A percentile compares a stretch with the other conserved stretches of the same genome.
Conservation (phyloP, 2,888 invertebrate genomes). For the Cerastoderma edule region DNA sequence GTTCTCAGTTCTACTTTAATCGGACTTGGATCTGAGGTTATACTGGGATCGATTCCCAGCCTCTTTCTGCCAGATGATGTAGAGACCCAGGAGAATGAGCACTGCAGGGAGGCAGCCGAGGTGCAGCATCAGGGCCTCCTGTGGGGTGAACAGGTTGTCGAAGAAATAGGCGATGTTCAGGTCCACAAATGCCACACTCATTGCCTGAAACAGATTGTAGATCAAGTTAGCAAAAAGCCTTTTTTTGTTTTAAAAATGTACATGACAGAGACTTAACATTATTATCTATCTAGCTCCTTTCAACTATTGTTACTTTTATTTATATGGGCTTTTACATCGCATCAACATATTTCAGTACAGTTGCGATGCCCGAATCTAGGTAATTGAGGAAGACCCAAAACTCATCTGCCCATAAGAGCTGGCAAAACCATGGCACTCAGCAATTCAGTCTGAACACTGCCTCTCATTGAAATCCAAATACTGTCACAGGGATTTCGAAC, state of each 20-base stretch:
- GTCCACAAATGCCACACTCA: slow-evolving; percentile 26
- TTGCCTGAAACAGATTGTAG: slow-evolving; percentile 21
- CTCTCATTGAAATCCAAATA: too few species aligned
- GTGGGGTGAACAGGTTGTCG: slow-evolving; percentile 38
- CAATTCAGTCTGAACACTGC: too few species aligned
- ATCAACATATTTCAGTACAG: not conserved
- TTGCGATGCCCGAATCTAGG: not conserved
- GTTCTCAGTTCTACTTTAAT: too few species aligned
- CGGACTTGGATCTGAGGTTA: slow-evolving; percentile 46
- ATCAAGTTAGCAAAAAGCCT: too few species aligned
- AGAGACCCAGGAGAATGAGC: slow-evolving; percentile 42
- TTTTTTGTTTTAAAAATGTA: too few species aligned
- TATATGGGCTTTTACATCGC: not conserved
- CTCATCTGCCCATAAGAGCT: too few species aligned
- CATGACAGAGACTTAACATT: not conserved
- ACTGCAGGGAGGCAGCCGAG: slow-evolving; percentile 38
- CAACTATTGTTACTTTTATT: not conserved
- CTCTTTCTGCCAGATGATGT: slow-evolving; percentile 43
- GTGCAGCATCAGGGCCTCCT: slow-evolving; percentile 47
- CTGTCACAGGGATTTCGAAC: too few species aligned
- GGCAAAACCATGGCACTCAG: too few species aligned
- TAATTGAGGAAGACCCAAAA: not conserved
- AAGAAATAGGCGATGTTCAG: slow-evolving; percentile 49
- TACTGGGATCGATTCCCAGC: slow-evolving; percentile 31
- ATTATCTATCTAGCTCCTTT: not conserved